These are phyloP conservation scores for Prionace glauca DNA, from an alignment of 2,797 vertebrate species.

Conservation along the genomic window DNA sequence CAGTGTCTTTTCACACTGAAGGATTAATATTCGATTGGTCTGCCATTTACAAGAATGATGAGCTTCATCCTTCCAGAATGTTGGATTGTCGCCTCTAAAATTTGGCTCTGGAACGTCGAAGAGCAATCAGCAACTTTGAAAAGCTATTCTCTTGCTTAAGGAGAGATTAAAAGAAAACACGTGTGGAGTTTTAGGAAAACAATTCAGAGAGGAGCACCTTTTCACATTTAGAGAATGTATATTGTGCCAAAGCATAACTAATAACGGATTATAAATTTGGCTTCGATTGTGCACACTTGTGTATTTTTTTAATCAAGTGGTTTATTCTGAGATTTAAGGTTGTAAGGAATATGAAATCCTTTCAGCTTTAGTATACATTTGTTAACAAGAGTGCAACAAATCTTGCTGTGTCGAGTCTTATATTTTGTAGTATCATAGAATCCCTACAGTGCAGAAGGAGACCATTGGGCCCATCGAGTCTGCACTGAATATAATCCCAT, in stretches of 20 bases:
- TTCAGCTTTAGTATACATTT: background rate
- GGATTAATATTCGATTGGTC: background rate
- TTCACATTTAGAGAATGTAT: background rate
- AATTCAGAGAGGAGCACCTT: background rate
- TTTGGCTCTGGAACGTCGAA: background rate
- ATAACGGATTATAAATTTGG: background rate
- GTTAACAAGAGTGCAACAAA: too few relatives aligned
- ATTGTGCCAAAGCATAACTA: background rate
- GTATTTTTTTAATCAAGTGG: background rate
- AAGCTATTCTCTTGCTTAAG: slow-evolving; percentile 2
- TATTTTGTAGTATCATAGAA: background rate
- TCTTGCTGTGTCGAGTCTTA: background rate
- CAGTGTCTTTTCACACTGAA: background rate
- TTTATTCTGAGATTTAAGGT: background rate
- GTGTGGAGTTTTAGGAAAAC: background rate
- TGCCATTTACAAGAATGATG: background rate
- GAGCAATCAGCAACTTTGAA: background rate
- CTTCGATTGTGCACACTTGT: background rate
- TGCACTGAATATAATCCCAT: too few relatives aligned
- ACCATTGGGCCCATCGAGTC: too few relatives aligned
- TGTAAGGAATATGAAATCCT: background rate
- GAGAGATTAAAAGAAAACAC: slow-evolving; percentile 18
- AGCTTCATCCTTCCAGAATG: background rate
- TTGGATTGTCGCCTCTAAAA: background rate
- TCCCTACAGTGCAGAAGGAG: too few relatives aligned